A percentile compares a stretch with the other conserved stretches of the same genome.
These are phyloP conservation scores for Dendrolimus houi DNA, from an alignment of 2,888 invertebrate genomes.

Conservation along the genomic window DNA sequence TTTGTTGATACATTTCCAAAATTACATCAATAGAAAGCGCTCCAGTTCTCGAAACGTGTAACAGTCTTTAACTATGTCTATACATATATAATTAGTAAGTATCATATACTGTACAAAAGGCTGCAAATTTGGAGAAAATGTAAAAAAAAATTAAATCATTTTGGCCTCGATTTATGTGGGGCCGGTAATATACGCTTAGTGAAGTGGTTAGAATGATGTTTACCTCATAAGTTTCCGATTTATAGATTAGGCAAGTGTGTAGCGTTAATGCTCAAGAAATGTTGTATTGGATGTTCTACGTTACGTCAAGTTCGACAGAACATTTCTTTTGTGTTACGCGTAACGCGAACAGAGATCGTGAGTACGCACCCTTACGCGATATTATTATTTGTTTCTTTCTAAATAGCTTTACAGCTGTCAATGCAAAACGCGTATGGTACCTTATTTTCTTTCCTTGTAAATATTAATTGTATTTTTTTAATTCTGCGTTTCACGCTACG, in stretches of 20 bases:
- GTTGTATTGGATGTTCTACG: not conserved
- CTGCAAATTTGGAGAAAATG: conserved; percentile 63
- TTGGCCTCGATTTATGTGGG: conserved; percentile 58
- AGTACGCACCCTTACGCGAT: conserved; percentile 12
- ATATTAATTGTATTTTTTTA: conserved; percentile 43
- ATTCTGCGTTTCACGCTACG: conserved; percentile 20
- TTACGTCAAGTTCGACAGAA: not conserved
- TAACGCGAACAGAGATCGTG: not conserved
- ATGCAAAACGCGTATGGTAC: conserved; percentile 28
- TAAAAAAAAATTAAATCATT: conserved; percentile 41
- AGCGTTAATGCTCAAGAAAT: too few species aligned
- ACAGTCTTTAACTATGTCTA: conserved; percentile 68
- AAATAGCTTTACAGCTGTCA: conserved; percentile 24
- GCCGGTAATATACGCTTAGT: conserved; percentile 72
- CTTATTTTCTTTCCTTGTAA: conserved; percentile 41
- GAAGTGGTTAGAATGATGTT: conserved; percentile 59
- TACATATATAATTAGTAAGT: conserved; percentile 68
- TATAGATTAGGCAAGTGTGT: conserved; percentile 36
- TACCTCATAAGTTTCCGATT: conserved; percentile 66
- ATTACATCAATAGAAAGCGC: not conserved
- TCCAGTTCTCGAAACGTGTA: conserved; percentile 19
- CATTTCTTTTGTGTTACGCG: not conserved
- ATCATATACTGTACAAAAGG: conserved; percentile 73
- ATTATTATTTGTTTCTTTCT: conserved; percentile 28
- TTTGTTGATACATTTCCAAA: not conserved